Percentiles rank a stretch among this genome's conserved stretches.
Evolutionary conservation across 2,888 invertebrate genomes (phyloP).

Genomic region (Thumatha senex): DNA sequence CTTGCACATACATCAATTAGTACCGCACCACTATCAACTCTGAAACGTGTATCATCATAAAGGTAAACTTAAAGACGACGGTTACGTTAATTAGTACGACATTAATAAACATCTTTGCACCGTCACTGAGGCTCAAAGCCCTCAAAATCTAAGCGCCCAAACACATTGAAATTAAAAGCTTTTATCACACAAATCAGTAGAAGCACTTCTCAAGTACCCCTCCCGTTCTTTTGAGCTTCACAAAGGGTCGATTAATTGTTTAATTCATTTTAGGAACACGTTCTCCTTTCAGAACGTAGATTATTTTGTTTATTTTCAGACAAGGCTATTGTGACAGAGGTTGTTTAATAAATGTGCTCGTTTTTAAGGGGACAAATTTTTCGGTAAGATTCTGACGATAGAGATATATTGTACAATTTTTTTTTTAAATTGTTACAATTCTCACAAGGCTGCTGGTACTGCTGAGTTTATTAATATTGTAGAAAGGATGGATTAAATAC

Average conservation of each 20-base stretch:
- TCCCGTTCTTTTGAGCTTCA: slow-evolving; percentile 39
- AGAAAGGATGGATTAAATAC: too few relatives aligned
- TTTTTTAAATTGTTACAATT: too few relatives aligned
- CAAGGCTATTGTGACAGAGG: slow-evolving; percentile 5
- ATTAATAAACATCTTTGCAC: slow-evolving; percentile 3
- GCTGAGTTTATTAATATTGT: too few relatives aligned
- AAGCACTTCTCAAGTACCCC: slow-evolving; percentile 25
- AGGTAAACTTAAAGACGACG: too few relatives aligned
- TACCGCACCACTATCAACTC: too few relatives aligned
- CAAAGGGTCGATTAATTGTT: slow-evolving; percentile 51
- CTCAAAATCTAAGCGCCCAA: slow-evolving; percentile 23
- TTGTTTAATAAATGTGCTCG: slow-evolving; percentile 3
- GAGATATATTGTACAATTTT: too few relatives aligned
- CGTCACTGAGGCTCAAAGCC: slow-evolving; percentile 5
- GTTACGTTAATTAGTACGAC: too few relatives aligned
- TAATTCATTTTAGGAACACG: slow-evolving; percentile 46
- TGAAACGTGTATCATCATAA: too few relatives aligned
- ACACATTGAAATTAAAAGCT: slow-evolving; percentile 30
- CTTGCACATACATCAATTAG: too few relatives aligned
- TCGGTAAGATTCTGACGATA: too few relatives aligned
- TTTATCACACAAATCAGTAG: slow-evolving; percentile 30
- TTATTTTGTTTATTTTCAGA: slow-evolving; percentile 17
- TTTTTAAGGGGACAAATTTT: not conserved
- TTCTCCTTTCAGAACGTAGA: slow-evolving; percentile 6
- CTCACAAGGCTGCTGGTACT: too few relatives aligned